These are phyloP conservation scores for Mustela lutreola DNA, from an alignment of 2,113 vertebrate genomes.

Conservation along the genomic window DNA sequence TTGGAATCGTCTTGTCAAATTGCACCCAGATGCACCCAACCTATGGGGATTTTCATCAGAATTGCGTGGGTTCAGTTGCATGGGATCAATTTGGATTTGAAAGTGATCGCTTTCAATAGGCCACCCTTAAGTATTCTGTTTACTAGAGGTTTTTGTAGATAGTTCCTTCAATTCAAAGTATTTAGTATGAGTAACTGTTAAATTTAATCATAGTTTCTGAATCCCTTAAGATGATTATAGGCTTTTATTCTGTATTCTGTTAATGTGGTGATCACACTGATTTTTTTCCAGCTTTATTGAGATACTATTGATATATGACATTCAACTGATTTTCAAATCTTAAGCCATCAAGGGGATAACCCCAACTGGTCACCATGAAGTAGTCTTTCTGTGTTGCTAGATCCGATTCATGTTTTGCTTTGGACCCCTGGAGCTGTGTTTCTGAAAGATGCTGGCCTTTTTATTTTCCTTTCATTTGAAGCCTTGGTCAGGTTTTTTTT, in stretches of 20 bases:
- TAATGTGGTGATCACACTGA: background rate
- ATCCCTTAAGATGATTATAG: background rate
- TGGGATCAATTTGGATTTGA: background rate
- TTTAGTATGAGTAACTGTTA: background rate
- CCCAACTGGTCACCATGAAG: background rate
- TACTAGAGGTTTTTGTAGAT: background rate
- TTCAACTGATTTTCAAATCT: background rate
- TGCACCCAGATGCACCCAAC: background rate
- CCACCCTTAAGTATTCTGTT: background rate
- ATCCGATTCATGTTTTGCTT: background rate
- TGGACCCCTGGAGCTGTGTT: background rate
- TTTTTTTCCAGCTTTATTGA: background rate
- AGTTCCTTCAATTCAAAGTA: background rate
- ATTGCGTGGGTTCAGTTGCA: background rate
- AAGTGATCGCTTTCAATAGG: background rate
- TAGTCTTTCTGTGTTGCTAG: background rate
- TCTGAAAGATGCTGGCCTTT: background rate
- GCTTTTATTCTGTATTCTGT: background rate
- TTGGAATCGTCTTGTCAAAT: background rate
- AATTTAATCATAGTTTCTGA: constrained; percentile 4
- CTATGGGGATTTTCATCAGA: background rate
- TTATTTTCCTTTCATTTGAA: background rate
- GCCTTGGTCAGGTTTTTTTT: background rate
- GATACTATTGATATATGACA: background rate
- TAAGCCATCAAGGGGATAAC: background rate